A percentile compares a stretch with the other conserved stretches of the same genome.
Evolutionary conservation across 1,140 invertebrate genomes (phyloP).

Genomic region (Cotesia typhae): DNA sequence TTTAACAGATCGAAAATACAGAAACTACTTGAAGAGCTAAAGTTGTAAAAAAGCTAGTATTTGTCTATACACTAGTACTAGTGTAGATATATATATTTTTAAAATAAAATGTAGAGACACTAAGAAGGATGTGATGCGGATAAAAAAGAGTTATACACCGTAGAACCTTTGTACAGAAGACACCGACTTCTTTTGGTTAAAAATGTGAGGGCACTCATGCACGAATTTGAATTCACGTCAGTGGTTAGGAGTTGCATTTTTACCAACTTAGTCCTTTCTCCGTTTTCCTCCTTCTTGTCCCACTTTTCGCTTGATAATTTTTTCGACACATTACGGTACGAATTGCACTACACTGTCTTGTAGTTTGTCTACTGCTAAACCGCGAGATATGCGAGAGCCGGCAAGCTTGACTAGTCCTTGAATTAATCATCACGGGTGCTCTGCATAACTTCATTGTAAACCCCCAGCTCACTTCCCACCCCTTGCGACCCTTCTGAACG

Average conservation of each 20-base stretch:
- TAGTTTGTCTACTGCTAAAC: background rate
- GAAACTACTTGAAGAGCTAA: too few relatives aligned
- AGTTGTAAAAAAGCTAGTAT: too few relatives aligned
- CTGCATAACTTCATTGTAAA: conserved; percentile 24
- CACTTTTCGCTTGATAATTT: conserved; percentile 6
- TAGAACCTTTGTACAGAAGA: background rate
- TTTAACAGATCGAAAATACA: too few relatives aligned
- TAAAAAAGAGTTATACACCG: conserved; percentile 13
- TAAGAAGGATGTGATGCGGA: background rate
- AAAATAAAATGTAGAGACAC: too few relatives aligned
- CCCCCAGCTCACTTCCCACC: background rate
- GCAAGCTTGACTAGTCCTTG: conserved; percentile 25
- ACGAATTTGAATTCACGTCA: conserved; percentile 24
- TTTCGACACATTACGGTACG: background rate
- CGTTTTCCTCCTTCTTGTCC: background rate
- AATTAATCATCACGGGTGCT: conserved; percentile 27
- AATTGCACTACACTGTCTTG: background rate
- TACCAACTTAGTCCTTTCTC: background rate
- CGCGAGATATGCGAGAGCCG: background rate
- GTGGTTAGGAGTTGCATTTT: conserved; percentile 21
- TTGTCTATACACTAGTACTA: too few relatives aligned
- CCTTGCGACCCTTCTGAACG: background rate
- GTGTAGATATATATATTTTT: too few relatives aligned
- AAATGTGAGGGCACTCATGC: conserved; percentile 28
- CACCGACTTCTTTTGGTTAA: conserved; percentile 8